phyloP scores from a whole-genome alignment of 2,113 vertebrate genomes.

The Crotalus tigris region DNA sequence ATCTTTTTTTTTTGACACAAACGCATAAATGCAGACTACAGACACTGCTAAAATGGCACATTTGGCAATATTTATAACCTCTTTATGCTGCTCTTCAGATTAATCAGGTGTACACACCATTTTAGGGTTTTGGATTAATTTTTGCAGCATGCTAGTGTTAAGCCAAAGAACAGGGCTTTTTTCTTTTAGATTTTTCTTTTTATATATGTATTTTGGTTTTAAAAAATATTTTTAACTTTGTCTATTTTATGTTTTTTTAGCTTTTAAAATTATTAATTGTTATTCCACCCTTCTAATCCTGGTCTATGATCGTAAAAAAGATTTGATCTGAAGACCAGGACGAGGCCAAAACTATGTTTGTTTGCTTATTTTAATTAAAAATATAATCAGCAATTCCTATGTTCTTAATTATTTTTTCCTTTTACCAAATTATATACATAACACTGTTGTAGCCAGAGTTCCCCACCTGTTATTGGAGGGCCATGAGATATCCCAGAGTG shows the following conservation, averaged over 20 bases:
- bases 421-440: neutral
- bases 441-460: neutral
- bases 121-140: neutral
- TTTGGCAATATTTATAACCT: neutral
- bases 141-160: too few relatives aligned
- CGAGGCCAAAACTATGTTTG: neutral
- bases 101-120: neutral
- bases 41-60: neutral
- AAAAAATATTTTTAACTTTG: too few relatives aligned
- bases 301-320: too few relatives aligned
- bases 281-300: too few relatives aligned
- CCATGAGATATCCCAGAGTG: neutral
- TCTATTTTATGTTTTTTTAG: too few relatives aligned
- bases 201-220: too few relatives aligned
- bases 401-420: neutral
- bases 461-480: neutral
- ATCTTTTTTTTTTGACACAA: neutral
- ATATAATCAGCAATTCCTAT: neutral
- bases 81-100: neutral
- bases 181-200: too few relatives aligned
- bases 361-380: neutral
- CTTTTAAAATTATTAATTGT: too few relatives aligned
- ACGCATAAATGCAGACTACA: neutral
- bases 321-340: neutral
- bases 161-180: too few relatives aligned